Evolutionary conservation across 2,888 invertebrate species (phyloP).

Genomic region (Phengaris arion): DNA sequence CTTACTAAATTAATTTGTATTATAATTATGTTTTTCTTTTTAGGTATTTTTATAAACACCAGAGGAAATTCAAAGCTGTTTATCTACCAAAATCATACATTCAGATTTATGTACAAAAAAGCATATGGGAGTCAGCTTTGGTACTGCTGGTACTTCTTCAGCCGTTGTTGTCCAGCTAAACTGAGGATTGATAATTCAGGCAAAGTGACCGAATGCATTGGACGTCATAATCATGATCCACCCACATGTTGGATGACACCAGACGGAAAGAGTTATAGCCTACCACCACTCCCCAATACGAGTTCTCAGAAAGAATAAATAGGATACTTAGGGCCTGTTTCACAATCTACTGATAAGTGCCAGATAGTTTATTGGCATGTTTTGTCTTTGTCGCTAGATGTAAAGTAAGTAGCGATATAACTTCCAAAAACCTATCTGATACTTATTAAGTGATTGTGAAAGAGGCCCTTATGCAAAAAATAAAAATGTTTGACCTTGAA

Average conservation of each 20-base stretch:
- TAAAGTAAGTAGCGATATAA: no score
- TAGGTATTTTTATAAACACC: slow-evolving; percentile 76
- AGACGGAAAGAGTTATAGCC: slow-evolving; percentile 69
- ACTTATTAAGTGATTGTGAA: no score
- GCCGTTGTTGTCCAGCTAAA: slow-evolving; percentile 72
- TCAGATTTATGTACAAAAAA: slow-evolving; percentile 75
- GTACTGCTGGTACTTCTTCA: slow-evolving; percentile 78
- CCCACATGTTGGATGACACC: slow-evolving; percentile 77
- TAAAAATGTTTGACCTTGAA: background rate
- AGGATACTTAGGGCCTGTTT: background rate
- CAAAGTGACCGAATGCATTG: slow-evolving; percentile 70
- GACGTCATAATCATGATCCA: slow-evolving; percentile 71
- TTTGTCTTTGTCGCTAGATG: no score
- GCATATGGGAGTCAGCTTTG: slow-evolving; percentile 75
- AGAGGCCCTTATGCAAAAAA: no score
- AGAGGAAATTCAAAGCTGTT: slow-evolving; percentile 74
- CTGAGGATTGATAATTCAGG: slow-evolving; percentile 70
- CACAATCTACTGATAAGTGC: no score
- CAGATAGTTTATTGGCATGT: no score
- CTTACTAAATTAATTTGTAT: background rate
- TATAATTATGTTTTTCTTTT: slow-evolving; percentile 46
- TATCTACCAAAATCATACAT: slow-evolving; percentile 75
- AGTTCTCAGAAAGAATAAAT: slow-evolving; percentile 43
- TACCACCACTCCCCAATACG: slow-evolving; percentile 64
- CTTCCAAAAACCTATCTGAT: no score